Evolutionary conservation across 2,888 invertebrate species (phyloP).

Genomic region (Plebejus argus): DNA sequence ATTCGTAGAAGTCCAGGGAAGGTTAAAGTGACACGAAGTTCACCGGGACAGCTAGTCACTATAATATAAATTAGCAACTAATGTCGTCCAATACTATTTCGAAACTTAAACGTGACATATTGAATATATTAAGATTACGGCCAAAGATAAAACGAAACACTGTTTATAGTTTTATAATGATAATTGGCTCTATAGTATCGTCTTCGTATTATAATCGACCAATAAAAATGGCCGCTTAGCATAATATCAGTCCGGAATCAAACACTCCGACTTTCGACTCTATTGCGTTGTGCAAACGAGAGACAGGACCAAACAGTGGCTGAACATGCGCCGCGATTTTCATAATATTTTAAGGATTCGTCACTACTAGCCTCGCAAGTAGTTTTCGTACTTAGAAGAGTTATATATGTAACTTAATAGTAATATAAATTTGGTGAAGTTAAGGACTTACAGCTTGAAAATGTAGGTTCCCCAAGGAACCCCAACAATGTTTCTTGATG

Average conservation of each 20-base stretch:
- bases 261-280: background rate
- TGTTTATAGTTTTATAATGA: constrained; percentile 31
- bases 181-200: background rate
- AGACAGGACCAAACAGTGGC: background rate
- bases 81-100: background rate
- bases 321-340: background rate
- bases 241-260: background rate
- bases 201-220: constrained; percentile 18
- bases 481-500: too few species aligned
- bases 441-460: too few species aligned
- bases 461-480: too few species aligned
- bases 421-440: too few species aligned
- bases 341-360: too few species aligned
- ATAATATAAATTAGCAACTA: background rate
- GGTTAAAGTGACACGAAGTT: too few species aligned
- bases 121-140: constrained; percentile 21
- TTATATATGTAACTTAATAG: too few species aligned
- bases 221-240: constrained; percentile 24
- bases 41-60: too few species aligned
- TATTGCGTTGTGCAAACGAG: background rate
- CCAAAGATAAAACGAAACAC: constrained; percentile 1
- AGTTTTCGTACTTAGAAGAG: background rate
- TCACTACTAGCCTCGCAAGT: background rate
- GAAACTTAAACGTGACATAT: constrained; percentile 18
- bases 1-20: too few species aligned